Percentiles rank a stretch among this genome's conserved stretches.
Conservation (phyloP, 1,140 invertebrate species). For the Bombyx mandarina region DNA sequence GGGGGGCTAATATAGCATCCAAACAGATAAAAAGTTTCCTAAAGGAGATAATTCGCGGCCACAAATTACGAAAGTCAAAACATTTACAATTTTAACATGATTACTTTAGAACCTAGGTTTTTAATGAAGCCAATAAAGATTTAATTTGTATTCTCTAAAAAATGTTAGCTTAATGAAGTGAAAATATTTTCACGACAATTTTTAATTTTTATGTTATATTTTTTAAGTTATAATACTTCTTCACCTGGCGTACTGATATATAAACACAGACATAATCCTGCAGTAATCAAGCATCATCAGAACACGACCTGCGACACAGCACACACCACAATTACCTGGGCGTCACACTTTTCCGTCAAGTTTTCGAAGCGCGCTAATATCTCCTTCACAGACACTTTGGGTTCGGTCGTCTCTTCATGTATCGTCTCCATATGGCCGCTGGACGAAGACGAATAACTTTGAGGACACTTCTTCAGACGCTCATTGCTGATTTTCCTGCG, state of each 20-base stretch:
- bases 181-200: too few relatives aligned
- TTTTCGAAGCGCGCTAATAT: conserved; percentile 86
- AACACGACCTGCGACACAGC: conserved; percentile 13
- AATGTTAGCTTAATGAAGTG: too few relatives aligned
- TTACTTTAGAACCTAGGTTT: too few relatives aligned
- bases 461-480: conserved; percentile 51
- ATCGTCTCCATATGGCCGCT: conserved; percentile 83
- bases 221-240: too few relatives aligned
- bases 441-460: conserved; percentile 72
- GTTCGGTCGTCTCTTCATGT: conserved; percentile 81
- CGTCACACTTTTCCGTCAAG: conserved; percentile 69
- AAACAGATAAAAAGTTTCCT: too few relatives aligned
- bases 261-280: neutral
- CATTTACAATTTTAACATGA: too few relatives aligned
- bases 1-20: too few relatives aligned
- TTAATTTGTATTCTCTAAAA: too few relatives aligned
- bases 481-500: conserved; percentile 24
- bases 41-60: too few relatives aligned
- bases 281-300: neutral
- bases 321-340: conserved; percentile 33
- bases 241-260: neutral
- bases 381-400: conserved; percentile 84
- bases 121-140: too few relatives aligned
- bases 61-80: too few relatives aligned
- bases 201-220: too few relatives aligned